phyloP scores from a whole-genome alignment of 92 coral and sea anemone species.

The Epizoanthus stellaris region DNA sequence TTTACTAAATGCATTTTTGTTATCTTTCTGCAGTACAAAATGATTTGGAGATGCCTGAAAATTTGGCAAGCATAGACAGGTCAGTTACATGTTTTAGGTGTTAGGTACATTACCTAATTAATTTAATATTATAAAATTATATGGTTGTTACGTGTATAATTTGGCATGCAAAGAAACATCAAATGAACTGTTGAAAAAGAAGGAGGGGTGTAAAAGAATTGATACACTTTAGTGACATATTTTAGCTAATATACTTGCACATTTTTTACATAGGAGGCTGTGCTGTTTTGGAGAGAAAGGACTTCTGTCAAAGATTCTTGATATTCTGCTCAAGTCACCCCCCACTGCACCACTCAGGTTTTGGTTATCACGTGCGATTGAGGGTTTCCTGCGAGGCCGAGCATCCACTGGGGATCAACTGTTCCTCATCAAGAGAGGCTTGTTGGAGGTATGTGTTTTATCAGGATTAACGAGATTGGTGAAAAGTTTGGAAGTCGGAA shows the following conservation, averaged over 20 bases:
- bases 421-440: constrained; percentile 96
- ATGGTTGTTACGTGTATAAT: too few species aligned
- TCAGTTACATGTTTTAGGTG: constrained; percentile 8
- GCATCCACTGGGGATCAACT: constrained; percentile 95
- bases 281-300: constrained; percentile 95
- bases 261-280: constrained; percentile 44
- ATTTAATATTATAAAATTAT: too few species aligned
- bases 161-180: too few species aligned
- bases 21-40: constrained; percentile 74
- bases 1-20: neutral
- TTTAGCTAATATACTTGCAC: neutral
- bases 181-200: neutral
- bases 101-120: too few species aligned
- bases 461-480: neutral
- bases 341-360: constrained; percentile 91
- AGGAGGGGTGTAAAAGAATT: neutral
- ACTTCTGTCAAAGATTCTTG: constrained; percentile 88
- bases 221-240: neutral
- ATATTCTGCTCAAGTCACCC: constrained; percentile 75
- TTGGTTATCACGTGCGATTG: constrained; percentile 98
- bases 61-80: constrained; percentile 69
- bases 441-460: constrained; percentile 72
- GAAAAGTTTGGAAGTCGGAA: neutral
- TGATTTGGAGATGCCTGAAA: constrained; percentile 79
- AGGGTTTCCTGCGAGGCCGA: constrained; percentile 96